Percentiles rank a stretch among this genome's conserved stretches.
Conservation (phyloP, 2,797 vertebrate genomes). For the Tolypeutes matacus region DNA sequence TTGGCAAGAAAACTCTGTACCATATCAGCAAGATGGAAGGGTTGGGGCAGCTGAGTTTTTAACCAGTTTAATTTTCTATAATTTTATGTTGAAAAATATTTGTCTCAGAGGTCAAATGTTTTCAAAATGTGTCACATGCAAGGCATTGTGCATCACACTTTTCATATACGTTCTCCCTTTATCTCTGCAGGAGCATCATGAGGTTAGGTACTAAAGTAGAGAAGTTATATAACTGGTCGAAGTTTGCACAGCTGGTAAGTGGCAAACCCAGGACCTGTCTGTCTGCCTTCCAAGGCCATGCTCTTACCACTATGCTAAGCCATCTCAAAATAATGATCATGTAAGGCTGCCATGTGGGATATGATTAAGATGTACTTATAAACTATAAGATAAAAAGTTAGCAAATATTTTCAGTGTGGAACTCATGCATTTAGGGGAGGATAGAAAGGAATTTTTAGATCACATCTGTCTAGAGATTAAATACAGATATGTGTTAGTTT, state of each 20-base stretch:
- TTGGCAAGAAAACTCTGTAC: background rate
- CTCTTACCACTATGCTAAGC: background rate
- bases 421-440: background rate
- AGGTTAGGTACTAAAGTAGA: background rate
- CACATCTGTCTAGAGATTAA: conserved; percentile 51
- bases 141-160: background rate
- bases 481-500: background rate
- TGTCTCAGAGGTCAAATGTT: background rate
- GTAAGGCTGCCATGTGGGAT: background rate
- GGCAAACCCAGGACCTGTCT: background rate
- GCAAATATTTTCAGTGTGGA: background rate
- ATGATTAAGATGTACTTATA: background rate
- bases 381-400: background rate
- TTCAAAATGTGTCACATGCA: background rate
- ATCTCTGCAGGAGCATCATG: too few species aligned
- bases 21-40: background rate
- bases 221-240: too few species aligned
- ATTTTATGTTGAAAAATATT: background rate
- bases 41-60: background rate
- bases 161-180: background rate
- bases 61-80: background rate
- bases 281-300: background rate
- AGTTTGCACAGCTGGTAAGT: background rate
- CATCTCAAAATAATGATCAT: background rate
- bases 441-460: background rate